These are phyloP conservation scores for Orius insidiosus DNA, from an alignment of 1,140 invertebrate genomes.

Conservation along the genomic window DNA sequence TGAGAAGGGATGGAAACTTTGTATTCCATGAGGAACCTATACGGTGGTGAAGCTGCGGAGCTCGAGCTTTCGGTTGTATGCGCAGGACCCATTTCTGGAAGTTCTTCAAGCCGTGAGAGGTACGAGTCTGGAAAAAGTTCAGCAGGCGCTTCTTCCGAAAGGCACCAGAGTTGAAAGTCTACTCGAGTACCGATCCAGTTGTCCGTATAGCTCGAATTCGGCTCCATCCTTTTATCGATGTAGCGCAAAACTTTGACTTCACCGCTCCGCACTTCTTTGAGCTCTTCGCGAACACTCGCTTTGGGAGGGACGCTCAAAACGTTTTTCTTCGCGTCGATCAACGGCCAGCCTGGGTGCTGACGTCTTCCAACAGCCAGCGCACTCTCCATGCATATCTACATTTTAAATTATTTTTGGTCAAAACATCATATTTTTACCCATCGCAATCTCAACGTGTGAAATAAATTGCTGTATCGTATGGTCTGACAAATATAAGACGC, in stretches of 20 bases:
- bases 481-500: conserved; percentile 2
- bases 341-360: conserved; percentile 3
- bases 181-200: conserved; percentile 3
- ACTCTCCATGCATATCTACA: conserved; percentile 5
- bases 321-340: background rate
- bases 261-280: background rate
- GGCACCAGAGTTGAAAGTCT: conserved; percentile 4
- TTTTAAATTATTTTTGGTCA: background rate
- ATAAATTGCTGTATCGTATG: conserved; percentile 8
- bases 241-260: background rate
- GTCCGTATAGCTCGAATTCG: background rate
- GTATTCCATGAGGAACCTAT: too few species aligned
- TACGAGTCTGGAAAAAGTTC: background rate
- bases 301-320: background rate
- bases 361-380: conserved; percentile 1
- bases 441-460: conserved; percentile 4
- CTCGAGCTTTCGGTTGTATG: too few species aligned
- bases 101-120: conserved; percentile 26
- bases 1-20: too few species aligned
- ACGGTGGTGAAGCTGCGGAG: too few species aligned
- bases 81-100: conserved; percentile 20
- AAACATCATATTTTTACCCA: conserved; percentile 3
- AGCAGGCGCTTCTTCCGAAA: background rate
- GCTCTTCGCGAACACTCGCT: background rate
- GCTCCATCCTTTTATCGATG: background rate